phyloP scores from a whole-genome alignment of 1,140 invertebrate species.

The Coenobita brevimanus region DNA sequence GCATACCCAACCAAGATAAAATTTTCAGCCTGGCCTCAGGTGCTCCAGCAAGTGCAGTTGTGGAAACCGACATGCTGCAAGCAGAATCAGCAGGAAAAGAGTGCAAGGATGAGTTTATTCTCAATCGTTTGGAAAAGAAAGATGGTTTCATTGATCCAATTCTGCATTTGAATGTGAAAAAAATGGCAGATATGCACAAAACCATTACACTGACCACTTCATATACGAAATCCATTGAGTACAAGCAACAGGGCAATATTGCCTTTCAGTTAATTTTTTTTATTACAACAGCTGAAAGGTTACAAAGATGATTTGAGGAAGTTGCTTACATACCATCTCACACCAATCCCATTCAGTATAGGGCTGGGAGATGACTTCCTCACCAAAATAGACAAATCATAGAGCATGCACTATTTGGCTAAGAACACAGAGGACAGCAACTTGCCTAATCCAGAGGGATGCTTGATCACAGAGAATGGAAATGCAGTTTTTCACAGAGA shows the following conservation, averaged over 20 bases:
- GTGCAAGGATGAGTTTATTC: not conserved
- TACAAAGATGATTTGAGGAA: too few relatives aligned
- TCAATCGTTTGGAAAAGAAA: constrained; percentile 3
- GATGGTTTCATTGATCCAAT: not conserved
- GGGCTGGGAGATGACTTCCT: too few relatives aligned
- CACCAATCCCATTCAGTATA: too few relatives aligned
- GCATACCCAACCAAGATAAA: not conserved
- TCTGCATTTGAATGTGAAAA: not conserved
- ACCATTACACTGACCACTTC: not conserved
- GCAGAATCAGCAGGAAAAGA: not conserved
- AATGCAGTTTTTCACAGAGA: too few relatives aligned
- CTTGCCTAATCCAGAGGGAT: too few relatives aligned
- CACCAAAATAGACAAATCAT: too few relatives aligned
- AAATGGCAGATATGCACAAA: not conserved
- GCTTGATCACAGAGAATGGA: too few relatives aligned
- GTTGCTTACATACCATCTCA: too few relatives aligned
- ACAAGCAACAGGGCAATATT: not conserved
- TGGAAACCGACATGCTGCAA: not conserved
- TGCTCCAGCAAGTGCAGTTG: not conserved
- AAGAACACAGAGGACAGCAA: too few relatives aligned
- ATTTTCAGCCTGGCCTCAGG: not conserved
- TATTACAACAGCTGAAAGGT: too few relatives aligned
- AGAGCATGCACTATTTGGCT: too few relatives aligned
- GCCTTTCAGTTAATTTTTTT: not conserved
- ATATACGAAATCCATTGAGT: constrained; percentile 18